phyloP scores from a whole-genome alignment of 2,888 invertebrate species.

The Diloba caeruleocephala region DNA sequence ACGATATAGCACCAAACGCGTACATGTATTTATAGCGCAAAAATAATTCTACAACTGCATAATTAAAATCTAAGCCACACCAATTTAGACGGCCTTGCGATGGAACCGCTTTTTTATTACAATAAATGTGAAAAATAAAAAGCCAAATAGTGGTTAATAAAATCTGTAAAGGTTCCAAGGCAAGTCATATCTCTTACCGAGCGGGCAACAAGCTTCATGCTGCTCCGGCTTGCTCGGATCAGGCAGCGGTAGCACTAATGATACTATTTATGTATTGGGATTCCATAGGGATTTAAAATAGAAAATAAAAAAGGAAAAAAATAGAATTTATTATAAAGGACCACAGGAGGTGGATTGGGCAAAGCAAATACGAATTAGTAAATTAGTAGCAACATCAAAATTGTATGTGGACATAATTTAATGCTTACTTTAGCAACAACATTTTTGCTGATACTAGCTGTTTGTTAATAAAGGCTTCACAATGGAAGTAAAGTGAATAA shows the following conservation, averaged over 20 bases:
- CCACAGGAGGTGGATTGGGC: constrained; percentile 77
- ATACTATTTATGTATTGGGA: constrained; percentile 88
- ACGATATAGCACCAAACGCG: constrained; percentile 69
- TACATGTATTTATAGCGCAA: constrained; percentile 61
- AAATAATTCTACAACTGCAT: constrained; percentile 64
- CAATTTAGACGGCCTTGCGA: constrained; percentile 69
- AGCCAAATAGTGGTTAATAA: constrained; percentile 38
- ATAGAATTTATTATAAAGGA: constrained; percentile 69
- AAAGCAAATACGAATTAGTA: constrained; percentile 89
- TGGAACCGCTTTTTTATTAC: constrained; percentile 67
- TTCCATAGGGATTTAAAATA: constrained; percentile 80
- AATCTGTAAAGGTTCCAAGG: constrained; percentile 61
- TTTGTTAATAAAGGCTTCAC: constrained; percentile 58
- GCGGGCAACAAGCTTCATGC: constrained; percentile 97
- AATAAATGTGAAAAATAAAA: constrained; percentile 35
- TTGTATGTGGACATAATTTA: constrained; percentile 69
- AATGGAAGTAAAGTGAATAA: constrained; percentile 60
- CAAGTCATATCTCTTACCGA: constrained; percentile 90
- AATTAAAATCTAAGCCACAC: constrained; percentile 79
- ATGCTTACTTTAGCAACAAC: constrained; percentile 71
- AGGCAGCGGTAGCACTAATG: constrained; percentile 94
- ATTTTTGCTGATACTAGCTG: constrained; percentile 56
- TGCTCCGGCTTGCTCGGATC: constrained; percentile 96
- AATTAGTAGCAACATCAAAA: constrained; percentile 86
- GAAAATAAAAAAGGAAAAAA: constrained; percentile 72